Conservation (phyloP, 2,113 vertebrate species). For the Cervus canadensis region DNA sequence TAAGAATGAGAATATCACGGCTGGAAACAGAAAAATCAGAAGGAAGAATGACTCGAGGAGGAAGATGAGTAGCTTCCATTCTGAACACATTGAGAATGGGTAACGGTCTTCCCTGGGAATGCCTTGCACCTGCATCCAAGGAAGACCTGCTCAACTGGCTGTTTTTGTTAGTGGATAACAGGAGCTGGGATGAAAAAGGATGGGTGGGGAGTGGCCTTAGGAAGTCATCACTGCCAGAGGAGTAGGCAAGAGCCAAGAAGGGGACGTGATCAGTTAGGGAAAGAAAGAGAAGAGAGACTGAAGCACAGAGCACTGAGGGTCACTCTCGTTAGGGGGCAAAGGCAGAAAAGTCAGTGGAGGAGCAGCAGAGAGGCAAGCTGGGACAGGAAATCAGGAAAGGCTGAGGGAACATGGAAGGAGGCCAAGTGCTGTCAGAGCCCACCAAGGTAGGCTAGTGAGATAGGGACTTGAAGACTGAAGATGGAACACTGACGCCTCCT, state of each 20-base stretch:
- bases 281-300: background rate
- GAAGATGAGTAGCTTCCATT: background rate
- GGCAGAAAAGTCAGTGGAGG: background rate
- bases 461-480: background rate
- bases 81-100: fast-evolving
- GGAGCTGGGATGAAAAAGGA: background rate
- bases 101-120: background rate
- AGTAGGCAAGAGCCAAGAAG: background rate
- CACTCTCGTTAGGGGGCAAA: background rate
- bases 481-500: background rate
- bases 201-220: background rate
- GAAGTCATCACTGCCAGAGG: background rate
- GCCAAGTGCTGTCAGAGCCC: background rate
- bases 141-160: too few relatives aligned
- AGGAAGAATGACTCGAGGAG: background rate
- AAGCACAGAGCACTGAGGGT: background rate
- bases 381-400: background rate
- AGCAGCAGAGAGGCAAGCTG: background rate
- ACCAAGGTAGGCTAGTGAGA: background rate
- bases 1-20: background rate
- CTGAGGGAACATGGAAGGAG: background rate
- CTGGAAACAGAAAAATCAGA: background rate
- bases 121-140: background rate
- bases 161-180: background rate
- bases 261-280: background rate